These are phyloP conservation scores for Augochlorella aurata DNA, from an alignment of 2,888 invertebrate species.

Conservation along the genomic window DNA sequence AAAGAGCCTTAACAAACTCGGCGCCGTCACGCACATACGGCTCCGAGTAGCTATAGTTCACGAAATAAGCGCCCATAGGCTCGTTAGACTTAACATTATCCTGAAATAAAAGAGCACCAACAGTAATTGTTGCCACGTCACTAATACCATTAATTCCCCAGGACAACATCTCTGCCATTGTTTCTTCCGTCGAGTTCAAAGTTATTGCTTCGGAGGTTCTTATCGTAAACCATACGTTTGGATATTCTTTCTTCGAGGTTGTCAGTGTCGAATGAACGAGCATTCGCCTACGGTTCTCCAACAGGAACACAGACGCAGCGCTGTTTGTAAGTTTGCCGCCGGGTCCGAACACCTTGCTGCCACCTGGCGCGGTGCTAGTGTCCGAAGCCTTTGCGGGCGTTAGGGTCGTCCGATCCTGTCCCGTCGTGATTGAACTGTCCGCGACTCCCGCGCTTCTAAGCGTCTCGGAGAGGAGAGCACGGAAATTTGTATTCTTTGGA, in stretches of 20 bases:
- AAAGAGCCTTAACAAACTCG: conserved; percentile 76
- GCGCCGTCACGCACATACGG: conserved; percentile 58
- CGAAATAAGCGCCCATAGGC: conserved; percentile 78
- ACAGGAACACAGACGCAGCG: conserved; percentile 19
- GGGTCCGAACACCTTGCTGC: conserved; percentile 2
- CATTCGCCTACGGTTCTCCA: conserved; percentile 15
- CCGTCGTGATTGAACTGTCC: background rate
- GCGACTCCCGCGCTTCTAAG: background rate
- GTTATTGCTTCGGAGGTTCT: conserved; percentile 55
- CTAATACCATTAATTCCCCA: conserved; percentile 80
- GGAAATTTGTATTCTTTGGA: background rate
- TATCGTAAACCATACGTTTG: conserved; percentile 53
- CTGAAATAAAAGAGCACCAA: conserved; percentile 83
- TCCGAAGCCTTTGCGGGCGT: background rate
- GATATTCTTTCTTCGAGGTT: conserved; percentile 15
- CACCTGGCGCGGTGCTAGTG: background rate
- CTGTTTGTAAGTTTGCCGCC: conserved; percentile 4
- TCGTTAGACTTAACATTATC: conserved; percentile 81
- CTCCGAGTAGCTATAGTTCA: conserved; percentile 73
- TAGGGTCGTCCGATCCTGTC: background rate
- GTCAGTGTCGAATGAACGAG: background rate
- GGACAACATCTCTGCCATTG: conserved; percentile 66
- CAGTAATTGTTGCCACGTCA: conserved; percentile 82
- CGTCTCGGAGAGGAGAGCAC: background rate
- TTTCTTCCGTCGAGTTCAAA: conserved; percentile 40